Conservation (phyloP, 2,113 vertebrate genomes). For the Eurystomus gularis region DNA sequence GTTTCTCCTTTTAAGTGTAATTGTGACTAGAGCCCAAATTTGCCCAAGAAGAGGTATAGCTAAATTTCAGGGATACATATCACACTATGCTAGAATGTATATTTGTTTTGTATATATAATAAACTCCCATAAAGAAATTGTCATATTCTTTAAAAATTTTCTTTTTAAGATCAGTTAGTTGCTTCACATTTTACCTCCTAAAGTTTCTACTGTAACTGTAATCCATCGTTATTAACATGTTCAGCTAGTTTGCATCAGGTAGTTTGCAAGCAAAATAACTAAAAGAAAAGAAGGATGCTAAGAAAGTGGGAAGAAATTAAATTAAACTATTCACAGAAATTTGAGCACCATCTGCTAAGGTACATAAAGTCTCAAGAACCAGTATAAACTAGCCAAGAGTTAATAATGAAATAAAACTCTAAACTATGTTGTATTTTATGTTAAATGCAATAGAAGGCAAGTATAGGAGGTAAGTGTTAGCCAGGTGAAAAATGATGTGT, state of each 20-base stretch:
- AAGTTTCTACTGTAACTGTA: background rate
- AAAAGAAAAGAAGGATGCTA: conserved; percentile 10
- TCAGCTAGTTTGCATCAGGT: background rate
- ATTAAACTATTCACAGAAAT: conserved; percentile 8
- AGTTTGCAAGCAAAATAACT: conserved; percentile 25
- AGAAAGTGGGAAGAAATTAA: conserved; percentile 39
- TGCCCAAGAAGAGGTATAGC: background rate
- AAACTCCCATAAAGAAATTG: background rate
- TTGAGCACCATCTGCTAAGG: conserved; percentile 10
- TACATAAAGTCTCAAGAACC: background rate
- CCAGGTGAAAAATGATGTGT: background rate
- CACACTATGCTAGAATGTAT: background rate
- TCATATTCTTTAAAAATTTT: background rate
- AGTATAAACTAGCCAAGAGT: background rate
- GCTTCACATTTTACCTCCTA: background rate
- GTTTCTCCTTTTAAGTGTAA: background rate
- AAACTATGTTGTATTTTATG: background rate
- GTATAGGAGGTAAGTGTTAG: background rate
- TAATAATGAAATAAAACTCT: background rate
- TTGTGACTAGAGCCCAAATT: background rate
- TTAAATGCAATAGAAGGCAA: background rate
- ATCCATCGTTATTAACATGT: background rate
- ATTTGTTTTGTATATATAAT: background rate
- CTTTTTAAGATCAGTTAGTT: background rate
- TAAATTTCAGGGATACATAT: background rate